Base-by-base conservation (phyloP, 2,888 invertebrate species). In the Drosophila subsilvestris region DNA sequence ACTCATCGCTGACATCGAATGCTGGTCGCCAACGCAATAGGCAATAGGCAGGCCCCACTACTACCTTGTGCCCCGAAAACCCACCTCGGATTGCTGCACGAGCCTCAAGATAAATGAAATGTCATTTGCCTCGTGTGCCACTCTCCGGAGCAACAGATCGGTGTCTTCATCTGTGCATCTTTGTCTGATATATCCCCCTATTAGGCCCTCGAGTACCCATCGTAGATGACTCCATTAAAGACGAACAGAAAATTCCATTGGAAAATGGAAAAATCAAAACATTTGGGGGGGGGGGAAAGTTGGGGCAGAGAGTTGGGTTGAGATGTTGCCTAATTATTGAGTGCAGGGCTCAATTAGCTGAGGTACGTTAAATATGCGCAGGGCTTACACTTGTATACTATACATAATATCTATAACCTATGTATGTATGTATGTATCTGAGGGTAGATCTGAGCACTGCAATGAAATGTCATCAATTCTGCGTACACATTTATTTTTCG, bases 41-140 rank as follows among this genome's bases (percentile, higher is more conserved):
- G 22, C 22, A 3, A 20, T 42, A 70, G 32, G 65, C 63, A 48
- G 37, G 17, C 8, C 27, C 55, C n/a, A n/a, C n/a, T n/a, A 29
- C 56, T 50, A 59, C 22, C 18, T 12, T 20, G 25, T n/a, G n/a
- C n/a, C 53, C 44, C 53, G 44, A 42, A 69, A 74, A 43, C 66
- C 69, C 80, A 81, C 80, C 84, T 75, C 63, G 62, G 62, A 68
- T 69, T 83, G 75, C 68, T 63, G 48, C 43, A 50, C 55, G 47
- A 65, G 54, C 22, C 45, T 48, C 47, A 84, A 86, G 88, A 83
- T 61, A 86, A 83, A 83, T 83, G 75, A 86, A 78, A 63, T 83
- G 86, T 76, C 86, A 86, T 88, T 86, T 88, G 84, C 55, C 62
- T 55, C 51, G 57, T 60, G 49, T 55, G 61, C 47, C 14, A 7